A percentile compares a stretch with the other conserved stretches of the same genome.
Conservation (phyloP, 2,888 invertebrate species). For the Ormia ochracea region DNA sequence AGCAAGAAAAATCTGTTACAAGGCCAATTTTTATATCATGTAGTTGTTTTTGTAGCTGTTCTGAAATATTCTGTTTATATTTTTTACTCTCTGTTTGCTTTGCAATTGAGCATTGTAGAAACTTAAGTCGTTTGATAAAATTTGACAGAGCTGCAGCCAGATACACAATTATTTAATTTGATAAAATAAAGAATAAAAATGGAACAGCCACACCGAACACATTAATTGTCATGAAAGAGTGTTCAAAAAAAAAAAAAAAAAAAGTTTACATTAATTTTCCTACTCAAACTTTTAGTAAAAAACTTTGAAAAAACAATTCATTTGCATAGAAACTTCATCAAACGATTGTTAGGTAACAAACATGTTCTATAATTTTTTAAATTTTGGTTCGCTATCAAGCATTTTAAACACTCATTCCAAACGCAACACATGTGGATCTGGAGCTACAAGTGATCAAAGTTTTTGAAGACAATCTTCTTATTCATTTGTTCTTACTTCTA, state of each 20-base stretch:
- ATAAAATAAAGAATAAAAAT: not conserved
- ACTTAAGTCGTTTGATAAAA: not conserved
- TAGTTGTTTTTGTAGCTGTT: constrained; percentile 6
- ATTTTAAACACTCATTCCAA: too few species aligned
- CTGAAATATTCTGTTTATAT: not conserved
- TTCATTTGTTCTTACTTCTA: too few species aligned
- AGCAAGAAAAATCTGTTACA: constrained; percentile 55
- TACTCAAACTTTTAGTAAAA: too few species aligned
- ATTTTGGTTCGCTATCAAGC: too few species aligned
- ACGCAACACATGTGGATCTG: too few species aligned
- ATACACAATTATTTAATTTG: constrained; percentile 5
- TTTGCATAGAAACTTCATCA: too few species aligned
- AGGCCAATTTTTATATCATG: constrained; percentile 51
- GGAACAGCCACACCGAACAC: not conserved
- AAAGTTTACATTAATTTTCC: too few species aligned
- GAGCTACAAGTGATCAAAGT: too few species aligned
- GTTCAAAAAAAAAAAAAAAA: not conserved
- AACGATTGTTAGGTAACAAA: too few species aligned
- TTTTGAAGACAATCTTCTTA: too few species aligned
- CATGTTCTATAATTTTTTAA: too few species aligned
- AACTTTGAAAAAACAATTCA: too few species aligned
- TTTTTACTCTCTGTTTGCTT: not conserved
- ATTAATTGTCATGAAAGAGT: not conserved
- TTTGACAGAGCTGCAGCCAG: not conserved
- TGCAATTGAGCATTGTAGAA: constrained; percentile 3